phyloP scores from a whole-genome alignment of 1,140 invertebrate genomes.

The Zaprionus gabonicus region DNA sequence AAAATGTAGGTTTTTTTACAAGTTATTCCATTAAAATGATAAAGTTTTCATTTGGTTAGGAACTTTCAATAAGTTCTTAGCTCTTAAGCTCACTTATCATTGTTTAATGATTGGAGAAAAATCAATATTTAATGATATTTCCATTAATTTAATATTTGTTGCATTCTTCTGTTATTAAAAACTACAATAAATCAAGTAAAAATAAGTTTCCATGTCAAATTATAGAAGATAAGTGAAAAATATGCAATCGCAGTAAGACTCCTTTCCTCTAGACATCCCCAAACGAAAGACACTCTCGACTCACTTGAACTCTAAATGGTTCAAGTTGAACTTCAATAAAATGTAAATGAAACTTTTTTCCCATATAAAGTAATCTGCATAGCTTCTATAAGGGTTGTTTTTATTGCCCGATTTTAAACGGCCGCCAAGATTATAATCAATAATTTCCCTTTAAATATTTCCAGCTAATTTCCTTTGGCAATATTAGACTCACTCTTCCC shows the following conservation, averaged over 20 bases:
- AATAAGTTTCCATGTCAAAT: not conserved
- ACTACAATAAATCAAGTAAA: not conserved
- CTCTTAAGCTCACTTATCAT: too few relatives aligned
- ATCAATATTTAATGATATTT: not conserved
- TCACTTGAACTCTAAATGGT: not conserved
- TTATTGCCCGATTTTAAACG: constrained; percentile 5
- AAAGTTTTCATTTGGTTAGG: too few relatives aligned
- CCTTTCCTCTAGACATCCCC: not conserved
- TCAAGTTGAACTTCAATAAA: not conserved
- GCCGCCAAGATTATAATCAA: constrained; percentile 17
- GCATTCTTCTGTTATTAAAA: too few relatives aligned
- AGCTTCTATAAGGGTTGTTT: not conserved
- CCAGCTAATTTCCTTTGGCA: constrained; percentile 20
- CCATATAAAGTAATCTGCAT: not conserved
- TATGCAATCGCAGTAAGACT: not conserved
- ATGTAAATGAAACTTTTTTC: not conserved
- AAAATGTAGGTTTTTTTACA: too few relatives aligned
- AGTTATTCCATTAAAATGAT: too few relatives aligned
- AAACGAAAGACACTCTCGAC: not conserved
- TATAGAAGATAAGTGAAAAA: not conserved
- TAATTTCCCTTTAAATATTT: constrained; percentile 30
- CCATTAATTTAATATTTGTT: not conserved
- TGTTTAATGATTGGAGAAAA: not conserved
- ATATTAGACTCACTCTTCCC: not conserved
- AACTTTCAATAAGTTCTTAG: too few relatives aligned